Percentiles rank a stretch among this genome's conserved stretches.
These are phyloP conservation scores for Cephalotes varians DNA, from an alignment of 2,888 invertebrate genomes.

Conservation along the genomic window DNA sequence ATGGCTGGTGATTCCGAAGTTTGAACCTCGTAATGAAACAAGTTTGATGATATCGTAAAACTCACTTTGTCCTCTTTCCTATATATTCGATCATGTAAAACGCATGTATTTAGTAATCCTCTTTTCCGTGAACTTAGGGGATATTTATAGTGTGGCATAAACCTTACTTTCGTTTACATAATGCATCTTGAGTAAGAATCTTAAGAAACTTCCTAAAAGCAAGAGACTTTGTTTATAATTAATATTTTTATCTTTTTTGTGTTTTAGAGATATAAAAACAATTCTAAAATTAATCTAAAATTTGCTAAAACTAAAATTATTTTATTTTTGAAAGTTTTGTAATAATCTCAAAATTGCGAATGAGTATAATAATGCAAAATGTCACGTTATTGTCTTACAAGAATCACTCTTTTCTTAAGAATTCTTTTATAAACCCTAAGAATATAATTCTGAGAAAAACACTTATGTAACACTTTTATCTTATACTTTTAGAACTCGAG, in stretches of 20 bases:
- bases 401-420: no score
- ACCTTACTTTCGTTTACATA: slow-evolving; percentile 3
- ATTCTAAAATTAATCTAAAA: not conserved
- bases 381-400: slow-evolving; percentile 17
- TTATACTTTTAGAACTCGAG: not conserved
- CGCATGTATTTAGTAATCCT: slow-evolving; percentile 19
- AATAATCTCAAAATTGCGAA: not conserved
- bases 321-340: slow-evolving; percentile 4
- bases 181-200: not conserved
- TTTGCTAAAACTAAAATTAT: not conserved
- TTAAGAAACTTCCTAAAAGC: not conserved
- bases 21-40: not conserved
- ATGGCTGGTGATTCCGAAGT: slow-evolving; percentile 8
- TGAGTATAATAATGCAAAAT: not conserved
- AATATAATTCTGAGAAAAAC: slow-evolving; percentile 1
- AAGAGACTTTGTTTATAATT: not conserved
- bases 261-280: not conserved
- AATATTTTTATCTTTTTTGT: not conserved
- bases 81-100: slow-evolving; percentile 22
- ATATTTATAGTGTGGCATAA: not conserved
- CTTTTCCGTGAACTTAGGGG: not conserved
- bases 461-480: slow-evolving; percentile 21
- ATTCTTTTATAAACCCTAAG: not conserved
- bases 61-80: slow-evolving; percentile 11
- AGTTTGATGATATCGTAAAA: slow-evolving; percentile 36